phyloP scores from a whole-genome alignment of 2,113 vertebrate species.

The Lipophrys pholis region DNA sequence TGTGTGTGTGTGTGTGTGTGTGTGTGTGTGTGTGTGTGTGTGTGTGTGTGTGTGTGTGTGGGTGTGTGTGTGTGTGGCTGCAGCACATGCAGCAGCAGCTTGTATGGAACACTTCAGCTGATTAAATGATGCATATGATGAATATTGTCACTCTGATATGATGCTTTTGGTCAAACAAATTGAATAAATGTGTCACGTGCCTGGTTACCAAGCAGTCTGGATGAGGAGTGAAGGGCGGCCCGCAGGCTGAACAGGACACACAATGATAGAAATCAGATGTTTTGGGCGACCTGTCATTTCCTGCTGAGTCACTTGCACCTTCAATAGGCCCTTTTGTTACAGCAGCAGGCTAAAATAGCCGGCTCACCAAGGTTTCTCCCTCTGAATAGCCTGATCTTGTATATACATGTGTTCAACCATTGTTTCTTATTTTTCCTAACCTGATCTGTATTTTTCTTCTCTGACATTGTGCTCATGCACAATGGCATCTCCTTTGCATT shows the following conservation, averaged over 20 bases:
- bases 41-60: too few species aligned
- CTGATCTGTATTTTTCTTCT: not conserved
- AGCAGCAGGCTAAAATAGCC: not conserved
- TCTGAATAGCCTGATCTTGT: not conserved
- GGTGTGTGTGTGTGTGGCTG: too few species aligned
- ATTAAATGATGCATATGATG: too few species aligned
- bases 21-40: too few species aligned
- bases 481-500: too few species aligned
- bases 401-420: too few species aligned
- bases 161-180: constrained; percentile 3
- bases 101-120: not conserved
- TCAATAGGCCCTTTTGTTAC: constrained; percentile 28
- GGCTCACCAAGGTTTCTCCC: not conserved
- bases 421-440: not conserved
- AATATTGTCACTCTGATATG: not conserved
- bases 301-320: constrained; percentile 59
- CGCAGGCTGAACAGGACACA: not conserved
- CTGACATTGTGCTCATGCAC: not conserved
- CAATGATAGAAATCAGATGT: constrained; percentile 6
- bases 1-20: too few species aligned
- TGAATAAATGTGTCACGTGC: not conserved
- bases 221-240: too few species aligned
- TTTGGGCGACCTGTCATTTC: constrained; percentile 31
- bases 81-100: not conserved
- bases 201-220: not conserved